Base-by-base conservation (phyloP, 2,797 vertebrate genomes). In the Enteromius treurensis region DNA sequence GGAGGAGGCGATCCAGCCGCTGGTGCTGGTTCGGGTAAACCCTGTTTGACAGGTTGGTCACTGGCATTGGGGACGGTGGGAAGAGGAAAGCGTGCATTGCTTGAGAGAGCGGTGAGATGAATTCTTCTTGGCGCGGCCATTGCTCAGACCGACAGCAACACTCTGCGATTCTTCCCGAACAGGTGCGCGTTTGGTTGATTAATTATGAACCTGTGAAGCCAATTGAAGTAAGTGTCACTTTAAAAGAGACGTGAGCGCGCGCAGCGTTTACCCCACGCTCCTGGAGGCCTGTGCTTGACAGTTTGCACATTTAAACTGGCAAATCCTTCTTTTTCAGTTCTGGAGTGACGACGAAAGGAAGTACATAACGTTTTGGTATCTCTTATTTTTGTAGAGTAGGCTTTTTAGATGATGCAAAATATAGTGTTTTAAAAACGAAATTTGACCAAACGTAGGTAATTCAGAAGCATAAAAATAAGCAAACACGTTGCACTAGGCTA, bases 61-160 rank as follows among this genome's bases (percentile, higher is more conserved):
- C 11, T 9, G 47, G 15, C 53, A 23, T 17, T 32, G 11, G 45
- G 26, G 2, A 47, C 6, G 29, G 42, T 10, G 58, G 69, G 73
- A 58, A 77, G 68, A 53, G 65, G 53, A 42, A 77, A 83, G 23
- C 69, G 65, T 37, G 29, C 71, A 26, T 86, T 62, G 49, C 55
- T 84, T 3, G 85, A 68, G 3, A 88, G 21, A 6, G 83, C n/a
- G 45, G 68, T 87, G 17, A 84, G 67, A 7, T 81, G 84, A 45
- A 89, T 80, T 77, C 88, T 79, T 42, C 77, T 73, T 26, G 79
- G 67, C 15, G 85, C 34, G 15, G 86, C 88, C 88, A 89, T 89
- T 70, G 60, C 80, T 14, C 82, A 83, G n/a, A 47, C 23, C 34
- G 47, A 45, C 0, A 3, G 55, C 71, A 37, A 67, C 23, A 26